Percentiles rank a stretch among this genome's conserved stretches.
These are phyloP conservation scores for Lordiphosa mommai DNA, from an alignment of 1,140 invertebrate genomes.

Conservation along the genomic window DNA sequence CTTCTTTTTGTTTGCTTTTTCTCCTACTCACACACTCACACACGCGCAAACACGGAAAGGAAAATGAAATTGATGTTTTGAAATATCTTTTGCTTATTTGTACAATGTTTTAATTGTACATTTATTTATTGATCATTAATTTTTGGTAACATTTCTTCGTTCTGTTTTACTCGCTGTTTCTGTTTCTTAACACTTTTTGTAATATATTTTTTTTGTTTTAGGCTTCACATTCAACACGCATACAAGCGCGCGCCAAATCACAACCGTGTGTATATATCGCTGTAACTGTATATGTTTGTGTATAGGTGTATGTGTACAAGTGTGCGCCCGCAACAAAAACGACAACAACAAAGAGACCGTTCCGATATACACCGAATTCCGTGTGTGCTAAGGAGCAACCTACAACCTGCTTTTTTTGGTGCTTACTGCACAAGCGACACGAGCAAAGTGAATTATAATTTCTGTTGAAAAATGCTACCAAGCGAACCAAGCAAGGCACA, in stretches of 20 bases:
- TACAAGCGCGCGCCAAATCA: conserved; percentile 65
- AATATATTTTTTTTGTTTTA: conserved; percentile 11
- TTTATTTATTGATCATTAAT: too few species aligned
- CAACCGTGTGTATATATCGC: conserved; percentile 64
- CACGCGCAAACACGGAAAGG: background rate
- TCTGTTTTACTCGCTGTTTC: background rate
- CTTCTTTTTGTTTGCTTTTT: conserved; percentile 43
- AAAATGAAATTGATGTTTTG: too few species aligned
- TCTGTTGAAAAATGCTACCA: conserved; percentile 5
- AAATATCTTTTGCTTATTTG: too few species aligned
- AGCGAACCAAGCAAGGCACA: conserved; percentile 1
- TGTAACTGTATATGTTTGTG: conserved; percentile 17
- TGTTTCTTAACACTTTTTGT: conserved; percentile 7
- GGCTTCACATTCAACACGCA: conserved; percentile 48
- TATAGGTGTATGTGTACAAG: conserved; percentile 9
- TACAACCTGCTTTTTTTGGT: background rate
- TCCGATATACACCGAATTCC: conserved; percentile 10
- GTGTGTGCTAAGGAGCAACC: background rate
- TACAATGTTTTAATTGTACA: too few species aligned
- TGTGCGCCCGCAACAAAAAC: conserved; percentile 33
- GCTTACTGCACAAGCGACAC: conserved; percentile 12
- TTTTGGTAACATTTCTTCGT: conserved; percentile 3
- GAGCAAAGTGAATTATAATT: conserved; percentile 1
- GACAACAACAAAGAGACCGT: conserved; percentile 24
- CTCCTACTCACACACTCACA: conserved; percentile 27